Conservation (phyloP, 2,797 vertebrate genomes). For the Phoebastria nigripes region DNA sequence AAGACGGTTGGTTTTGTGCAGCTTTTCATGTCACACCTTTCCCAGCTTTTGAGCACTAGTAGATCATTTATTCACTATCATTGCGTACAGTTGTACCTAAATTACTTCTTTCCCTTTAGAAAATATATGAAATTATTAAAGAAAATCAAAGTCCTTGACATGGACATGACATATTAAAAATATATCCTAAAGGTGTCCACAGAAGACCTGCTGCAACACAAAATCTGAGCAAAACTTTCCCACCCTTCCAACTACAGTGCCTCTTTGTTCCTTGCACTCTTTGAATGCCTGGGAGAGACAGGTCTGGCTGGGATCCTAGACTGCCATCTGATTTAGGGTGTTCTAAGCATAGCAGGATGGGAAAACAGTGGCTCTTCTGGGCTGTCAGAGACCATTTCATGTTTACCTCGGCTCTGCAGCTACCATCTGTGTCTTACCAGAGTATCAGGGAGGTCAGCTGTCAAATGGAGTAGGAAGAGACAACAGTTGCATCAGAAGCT, state of each 20-base stretch:
- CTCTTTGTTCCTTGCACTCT: not conserved
- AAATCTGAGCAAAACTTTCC: not conserved
- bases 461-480: not conserved
- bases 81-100: not conserved
- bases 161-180: not conserved
- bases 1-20: not conserved
- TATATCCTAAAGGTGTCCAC: not conserved
- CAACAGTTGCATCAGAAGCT: not conserved
- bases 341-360: not conserved
- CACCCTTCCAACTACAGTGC: fast-evolving
- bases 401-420: not conserved
- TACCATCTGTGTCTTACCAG: not conserved
- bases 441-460: not conserved
- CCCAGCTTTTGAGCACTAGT: not conserved
- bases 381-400: not conserved
- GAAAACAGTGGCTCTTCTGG: not conserved
- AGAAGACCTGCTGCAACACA: not conserved
- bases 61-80: not conserved
- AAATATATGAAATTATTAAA: not conserved
- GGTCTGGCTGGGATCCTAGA: not conserved
- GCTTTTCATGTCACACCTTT: not conserved
- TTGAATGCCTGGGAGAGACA: not conserved
- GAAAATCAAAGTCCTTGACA: not conserved
- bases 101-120: not conserved
- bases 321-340: not conserved